phyloP scores from a whole-genome alignment of 1,140 invertebrate species.

The Calosoma granatense region DNA sequence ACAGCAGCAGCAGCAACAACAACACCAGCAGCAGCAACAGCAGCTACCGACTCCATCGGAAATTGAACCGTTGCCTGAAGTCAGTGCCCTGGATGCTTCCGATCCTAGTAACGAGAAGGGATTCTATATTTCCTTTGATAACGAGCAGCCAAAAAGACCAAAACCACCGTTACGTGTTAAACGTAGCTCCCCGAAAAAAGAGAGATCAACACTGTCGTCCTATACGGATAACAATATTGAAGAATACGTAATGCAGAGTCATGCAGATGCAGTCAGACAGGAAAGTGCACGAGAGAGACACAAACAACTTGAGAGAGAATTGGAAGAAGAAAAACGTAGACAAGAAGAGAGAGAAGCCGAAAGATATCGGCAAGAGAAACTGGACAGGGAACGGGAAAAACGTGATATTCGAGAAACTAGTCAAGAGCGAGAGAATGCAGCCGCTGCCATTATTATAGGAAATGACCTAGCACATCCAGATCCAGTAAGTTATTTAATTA shows the following conservation, averaged over 20 bases:
- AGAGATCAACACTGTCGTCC: conserved; percentile 35
- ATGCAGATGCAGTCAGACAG: neutral
- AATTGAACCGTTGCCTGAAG: conserved; percentile 27
- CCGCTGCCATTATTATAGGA: conserved; percentile 57
- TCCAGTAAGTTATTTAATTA: conserved; percentile 43
- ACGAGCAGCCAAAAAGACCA: conserved; percentile 73
- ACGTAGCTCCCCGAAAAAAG: conserved; percentile 66
- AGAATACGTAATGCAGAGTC: neutral
- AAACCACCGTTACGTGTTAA: conserved; percentile 76
- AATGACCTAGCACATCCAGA: conserved; percentile 53
- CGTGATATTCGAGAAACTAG: conserved; percentile 39
- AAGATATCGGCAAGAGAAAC: conserved; percentile 31
- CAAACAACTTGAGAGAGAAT: conserved; percentile 28
- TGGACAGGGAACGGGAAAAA: conserved; percentile 36
- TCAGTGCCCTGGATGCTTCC: conserved; percentile 29
- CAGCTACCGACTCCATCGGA: conserved; percentile 25
- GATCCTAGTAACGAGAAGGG: conserved; percentile 67
- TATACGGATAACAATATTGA: conserved; percentile 7
- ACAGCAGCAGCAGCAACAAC: conserved; percentile 33
- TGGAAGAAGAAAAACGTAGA: conserved; percentile 35
- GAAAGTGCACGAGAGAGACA: conserved; percentile 25
- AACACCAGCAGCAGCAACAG: conserved; percentile 32
- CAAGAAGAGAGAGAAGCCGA: conserved; percentile 33
- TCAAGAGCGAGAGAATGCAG: conserved; percentile 36
- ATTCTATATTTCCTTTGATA: conserved; percentile 92